These are phyloP conservation scores for Halcyon malimbica DNA, from an alignment of 2,113 vertebrate genomes.

Conservation along the genomic window DNA sequence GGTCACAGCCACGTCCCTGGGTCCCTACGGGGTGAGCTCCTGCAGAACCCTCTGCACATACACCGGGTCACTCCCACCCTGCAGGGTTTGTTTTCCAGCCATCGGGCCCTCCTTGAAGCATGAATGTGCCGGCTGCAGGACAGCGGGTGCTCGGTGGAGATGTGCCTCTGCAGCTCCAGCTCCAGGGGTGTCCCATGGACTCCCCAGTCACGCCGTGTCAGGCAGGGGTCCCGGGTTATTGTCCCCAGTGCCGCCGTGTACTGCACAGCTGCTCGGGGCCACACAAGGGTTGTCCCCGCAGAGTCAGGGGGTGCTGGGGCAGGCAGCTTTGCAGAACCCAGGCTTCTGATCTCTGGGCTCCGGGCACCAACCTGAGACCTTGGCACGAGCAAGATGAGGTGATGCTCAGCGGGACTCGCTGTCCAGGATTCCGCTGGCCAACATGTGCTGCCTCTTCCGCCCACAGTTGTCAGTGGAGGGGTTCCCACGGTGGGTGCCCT, in stretches of 20 bases:
- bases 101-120: not conserved
- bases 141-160: not conserved
- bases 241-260: fast-evolving
- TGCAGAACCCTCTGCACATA: not conserved
- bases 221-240: not conserved
- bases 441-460: not conserved
- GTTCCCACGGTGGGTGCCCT: not conserved
- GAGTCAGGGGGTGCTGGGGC: not conserved
- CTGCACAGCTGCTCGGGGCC: not conserved
- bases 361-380: not conserved
- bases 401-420: fast-evolving
- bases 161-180: not conserved
- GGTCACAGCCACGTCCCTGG: fast-evolving
- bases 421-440: not conserved
- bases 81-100: not conserved
- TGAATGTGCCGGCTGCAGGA: not conserved
- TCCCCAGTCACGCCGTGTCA: fast-evolving
- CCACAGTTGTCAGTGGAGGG: not conserved
- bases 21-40: not conserved
- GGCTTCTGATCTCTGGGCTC: not conserved
- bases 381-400: fast-evolving
- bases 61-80: not conserved
- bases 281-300: fast-evolving
- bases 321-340: not conserved
- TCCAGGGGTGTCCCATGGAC: too few species aligned